Conservation (phyloP, 2,797 vertebrate species). For the Myiothlypis coronata region DNA sequence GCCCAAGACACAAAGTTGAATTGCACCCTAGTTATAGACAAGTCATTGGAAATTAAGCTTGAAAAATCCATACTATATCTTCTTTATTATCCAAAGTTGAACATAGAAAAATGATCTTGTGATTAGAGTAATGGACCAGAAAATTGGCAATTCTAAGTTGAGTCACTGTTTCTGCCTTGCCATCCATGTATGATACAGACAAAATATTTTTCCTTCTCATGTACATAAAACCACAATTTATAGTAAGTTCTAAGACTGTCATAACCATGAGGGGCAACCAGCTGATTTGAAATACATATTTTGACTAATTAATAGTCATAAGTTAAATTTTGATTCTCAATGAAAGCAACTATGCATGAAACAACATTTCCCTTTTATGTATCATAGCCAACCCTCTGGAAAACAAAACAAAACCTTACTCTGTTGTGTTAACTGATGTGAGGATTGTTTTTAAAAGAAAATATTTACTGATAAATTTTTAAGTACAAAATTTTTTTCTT, state of each 20-base stretch:
- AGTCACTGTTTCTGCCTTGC: neutral
- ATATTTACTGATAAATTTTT: neutral
- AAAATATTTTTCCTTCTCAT: neutral
- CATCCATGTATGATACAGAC: neutral
- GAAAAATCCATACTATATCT: neutral
- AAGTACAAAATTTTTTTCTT: neutral
- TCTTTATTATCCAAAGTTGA: neutral
- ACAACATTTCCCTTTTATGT: neutral
- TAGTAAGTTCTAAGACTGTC: neutral
- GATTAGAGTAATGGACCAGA: neutral
- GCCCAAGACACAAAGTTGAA: neutral
- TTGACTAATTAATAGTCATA: neutral
- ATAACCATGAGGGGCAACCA: neutral
- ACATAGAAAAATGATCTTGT: neutral
- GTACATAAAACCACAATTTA: neutral
- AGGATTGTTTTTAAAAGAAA: neutral
- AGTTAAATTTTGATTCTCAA: neutral
- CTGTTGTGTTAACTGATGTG: neutral
- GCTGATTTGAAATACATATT: neutral
- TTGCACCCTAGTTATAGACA: neutral
- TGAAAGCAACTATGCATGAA: neutral
- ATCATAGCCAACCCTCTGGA: rapidly evolving
- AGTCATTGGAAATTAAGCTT: neutral
- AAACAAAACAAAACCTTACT: neutral
- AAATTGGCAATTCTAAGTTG: neutral